These are phyloP conservation scores for Drosophila aldrichi DNA, from an alignment of 2,888 invertebrate genomes.

Conservation along the genomic window DNA sequence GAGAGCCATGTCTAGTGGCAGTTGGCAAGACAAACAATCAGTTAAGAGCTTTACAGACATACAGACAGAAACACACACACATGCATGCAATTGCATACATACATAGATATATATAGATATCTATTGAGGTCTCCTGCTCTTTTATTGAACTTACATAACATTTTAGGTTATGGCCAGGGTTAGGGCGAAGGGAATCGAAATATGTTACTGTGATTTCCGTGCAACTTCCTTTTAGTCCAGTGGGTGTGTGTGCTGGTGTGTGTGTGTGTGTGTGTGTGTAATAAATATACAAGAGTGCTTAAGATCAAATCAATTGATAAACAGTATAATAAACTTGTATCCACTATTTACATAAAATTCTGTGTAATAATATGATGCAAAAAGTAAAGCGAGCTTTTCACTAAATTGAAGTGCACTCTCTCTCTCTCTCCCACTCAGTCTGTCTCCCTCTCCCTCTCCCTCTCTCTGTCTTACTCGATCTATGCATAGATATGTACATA, in stretches of 20 bases:
- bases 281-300: slow-evolving; percentile 79
- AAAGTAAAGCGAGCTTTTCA: slow-evolving; percentile 54
- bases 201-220: slow-evolving; percentile 74
- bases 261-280: slow-evolving; percentile 41
- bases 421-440: background rate
- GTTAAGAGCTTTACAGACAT: slow-evolving; percentile 76
- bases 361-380: slow-evolving; percentile 70
- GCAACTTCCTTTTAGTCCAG: slow-evolving; percentile 55
- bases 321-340: slow-evolving; percentile 78
- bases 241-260: slow-evolving; percentile 8
- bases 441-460: background rate
- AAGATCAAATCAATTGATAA: slow-evolving; percentile 81
- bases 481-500: slow-evolving; percentile 45
- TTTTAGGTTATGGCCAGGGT: slow-evolving; percentile 64
- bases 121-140: slow-evolving; percentile 50
- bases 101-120: slow-evolving; percentile 28
- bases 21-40: slow-evolving; percentile 82
- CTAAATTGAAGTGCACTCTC: slow-evolving; percentile 51
- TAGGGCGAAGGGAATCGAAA: slow-evolving; percentile 58
- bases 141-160: slow-evolving; percentile 76
- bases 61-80: slow-evolving; percentile 18
- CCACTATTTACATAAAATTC: slow-evolving; percentile 76
- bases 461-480: background rate
- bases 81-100: slow-evolving; percentile 4
- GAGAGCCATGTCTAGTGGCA: slow-evolving; percentile 66